phyloP scores from a whole-genome alignment of 2,888 invertebrate genomes.

The Pachliopta kotzebuea region DNA sequence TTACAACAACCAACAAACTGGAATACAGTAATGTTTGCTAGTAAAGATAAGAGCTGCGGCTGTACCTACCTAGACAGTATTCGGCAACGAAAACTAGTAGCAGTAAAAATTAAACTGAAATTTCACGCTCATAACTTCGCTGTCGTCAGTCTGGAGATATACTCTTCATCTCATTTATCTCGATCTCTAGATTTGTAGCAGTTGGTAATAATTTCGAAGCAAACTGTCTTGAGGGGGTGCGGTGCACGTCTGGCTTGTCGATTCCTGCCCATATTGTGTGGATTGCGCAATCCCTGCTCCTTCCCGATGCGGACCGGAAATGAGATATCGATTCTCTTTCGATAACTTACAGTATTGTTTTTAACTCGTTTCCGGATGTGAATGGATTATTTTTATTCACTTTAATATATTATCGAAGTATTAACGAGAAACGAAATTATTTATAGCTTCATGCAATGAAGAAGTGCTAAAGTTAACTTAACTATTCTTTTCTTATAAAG shows the following conservation, averaged over 20 bases:
- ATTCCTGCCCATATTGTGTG: neutral
- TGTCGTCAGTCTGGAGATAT: neutral
- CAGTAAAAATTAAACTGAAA: too few species aligned
- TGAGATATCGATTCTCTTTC: slow-evolving; percentile 4
- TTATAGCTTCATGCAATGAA: neutral
- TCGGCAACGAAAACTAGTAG: too few species aligned
- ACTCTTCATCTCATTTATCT: neutral
- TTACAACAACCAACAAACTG: too few species aligned
- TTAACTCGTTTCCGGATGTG: neutral
- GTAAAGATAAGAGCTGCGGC: too few species aligned
- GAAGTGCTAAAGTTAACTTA: too few species aligned
- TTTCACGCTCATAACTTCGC: too few species aligned
- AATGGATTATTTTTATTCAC: neutral
- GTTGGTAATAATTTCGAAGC: neutral
- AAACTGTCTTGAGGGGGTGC: neutral
- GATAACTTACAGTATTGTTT: neutral
- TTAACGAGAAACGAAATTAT: too few species aligned
- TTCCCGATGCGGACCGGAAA: neutral
- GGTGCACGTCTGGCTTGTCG: neutral
- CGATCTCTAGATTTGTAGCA: neutral
- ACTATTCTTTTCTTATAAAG: too few species aligned
- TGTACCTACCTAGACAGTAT: too few species aligned
- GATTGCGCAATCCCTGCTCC: slow-evolving; percentile 1
- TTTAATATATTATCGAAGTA: neutral
- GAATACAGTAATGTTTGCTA: too few species aligned